Conservation (phyloP, 2,797 vertebrate genomes). For the Oreortyx pictus region DNA sequence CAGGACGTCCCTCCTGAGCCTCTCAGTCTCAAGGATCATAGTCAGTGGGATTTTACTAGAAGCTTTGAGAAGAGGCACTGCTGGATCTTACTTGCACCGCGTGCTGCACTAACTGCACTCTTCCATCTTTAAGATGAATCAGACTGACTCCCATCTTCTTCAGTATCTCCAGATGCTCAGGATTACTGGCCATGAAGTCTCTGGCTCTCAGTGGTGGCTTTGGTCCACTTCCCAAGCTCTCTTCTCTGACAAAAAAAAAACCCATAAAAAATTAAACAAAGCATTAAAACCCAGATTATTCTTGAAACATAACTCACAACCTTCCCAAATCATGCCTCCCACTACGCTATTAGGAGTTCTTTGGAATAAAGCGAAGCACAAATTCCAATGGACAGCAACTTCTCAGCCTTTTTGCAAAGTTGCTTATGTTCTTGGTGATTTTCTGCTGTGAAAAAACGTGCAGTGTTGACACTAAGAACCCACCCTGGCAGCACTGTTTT, state of each 20-base stretch:
- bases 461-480: not conserved
- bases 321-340: not conserved
- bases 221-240: constrained; percentile 82
- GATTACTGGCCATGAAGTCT: constrained; percentile 99
- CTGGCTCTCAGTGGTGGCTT: constrained; percentile 92
- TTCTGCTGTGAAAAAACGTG: not conserved
- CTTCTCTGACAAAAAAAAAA: constrained; percentile 80
- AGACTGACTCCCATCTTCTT: constrained; percentile 98
- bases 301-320: not conserved
- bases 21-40: not conserved
- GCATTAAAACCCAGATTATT: not conserved
- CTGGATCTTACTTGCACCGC: constrained; percentile 90
- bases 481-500: not conserved
- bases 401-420: not conserved
- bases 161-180: constrained; percentile 96
- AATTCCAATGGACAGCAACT: not conserved
- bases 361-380: not conserved
- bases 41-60: not conserved
- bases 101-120: constrained; percentile 97
- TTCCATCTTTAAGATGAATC: constrained; percentile 96
- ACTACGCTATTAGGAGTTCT: not conserved
- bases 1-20: not conserved
- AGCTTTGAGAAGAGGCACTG: not conserved
- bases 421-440: not conserved
- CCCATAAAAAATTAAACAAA: constrained; percentile 43